Evolutionary conservation across 1,140 invertebrate species (phyloP).

Genomic region (Bombus vancouverensis): DNA sequence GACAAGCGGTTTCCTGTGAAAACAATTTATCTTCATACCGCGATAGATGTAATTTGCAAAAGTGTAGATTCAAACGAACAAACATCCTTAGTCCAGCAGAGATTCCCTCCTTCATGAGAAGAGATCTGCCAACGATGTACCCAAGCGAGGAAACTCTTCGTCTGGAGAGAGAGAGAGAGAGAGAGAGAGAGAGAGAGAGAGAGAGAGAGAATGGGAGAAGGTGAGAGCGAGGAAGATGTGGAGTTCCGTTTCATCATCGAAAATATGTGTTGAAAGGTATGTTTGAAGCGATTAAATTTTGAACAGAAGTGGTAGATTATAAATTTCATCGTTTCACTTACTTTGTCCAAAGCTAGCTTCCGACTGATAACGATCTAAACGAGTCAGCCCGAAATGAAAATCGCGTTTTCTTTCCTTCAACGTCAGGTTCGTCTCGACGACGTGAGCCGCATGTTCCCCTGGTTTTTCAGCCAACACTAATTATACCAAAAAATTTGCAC

Average conservation of each 20-base stretch:
- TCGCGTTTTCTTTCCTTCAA: constrained; percentile 51
- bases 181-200: no score
- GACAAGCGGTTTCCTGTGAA: neutral
- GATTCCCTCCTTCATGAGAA: neutral
- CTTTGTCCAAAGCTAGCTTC: neutral
- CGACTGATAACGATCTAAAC: neutral
- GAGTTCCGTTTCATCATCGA: neutral
- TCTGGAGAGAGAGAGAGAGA: no score
- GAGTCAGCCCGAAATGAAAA: constrained; percentile 45
- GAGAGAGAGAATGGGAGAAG: no score
- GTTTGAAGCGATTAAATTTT: neutral
- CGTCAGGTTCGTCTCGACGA: constrained; percentile 44
- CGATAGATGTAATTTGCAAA: constrained; percentile 7
- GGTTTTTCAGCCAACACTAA: constrained; percentile 56
- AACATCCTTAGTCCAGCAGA: constrained; percentile 13
- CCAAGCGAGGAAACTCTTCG: neutral
- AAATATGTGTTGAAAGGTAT: neutral
- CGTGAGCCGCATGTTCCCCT: constrained; percentile 52
- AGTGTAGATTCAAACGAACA: neutral
- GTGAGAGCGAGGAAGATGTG: no score
- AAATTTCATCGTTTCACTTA: neutral
- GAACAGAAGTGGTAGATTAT: neutral
- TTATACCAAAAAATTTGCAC: constrained; percentile 63
- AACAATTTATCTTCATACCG: constrained; percentile 41
- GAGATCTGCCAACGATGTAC: neutral